These are phyloP conservation scores for Hippocampus barbouri DNA, from an alignment of 2,113 vertebrate species.

Conservation along the genomic window DNA sequence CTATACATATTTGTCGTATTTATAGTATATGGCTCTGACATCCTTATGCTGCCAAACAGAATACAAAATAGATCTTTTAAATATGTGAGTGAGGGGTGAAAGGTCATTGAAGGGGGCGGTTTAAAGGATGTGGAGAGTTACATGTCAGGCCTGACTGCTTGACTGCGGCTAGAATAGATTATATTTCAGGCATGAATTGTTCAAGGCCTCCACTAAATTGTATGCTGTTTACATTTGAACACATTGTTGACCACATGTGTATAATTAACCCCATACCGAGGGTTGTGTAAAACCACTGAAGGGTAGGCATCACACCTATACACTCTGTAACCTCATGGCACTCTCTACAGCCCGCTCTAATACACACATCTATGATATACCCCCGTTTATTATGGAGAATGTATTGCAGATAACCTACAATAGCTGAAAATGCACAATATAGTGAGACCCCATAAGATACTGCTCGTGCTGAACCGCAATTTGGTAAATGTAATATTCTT, in stretches of 20 bases:
- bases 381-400: no score
- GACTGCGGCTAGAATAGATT: constrained; percentile 1
- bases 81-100: background rate
- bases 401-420: no score
- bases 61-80: background rate
- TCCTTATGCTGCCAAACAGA: background rate
- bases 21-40: background rate
- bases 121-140: constrained; percentile 3
- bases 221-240: constrained; percentile 3
- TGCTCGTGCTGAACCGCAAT: no score
- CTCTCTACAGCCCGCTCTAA: background rate
- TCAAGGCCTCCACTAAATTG: background rate
- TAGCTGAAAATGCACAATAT: no score
- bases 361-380: background rate
- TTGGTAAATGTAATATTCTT: no score
- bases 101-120: constrained; percentile 2
- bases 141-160: constrained; percentile 3
- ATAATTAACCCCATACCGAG: background rate
- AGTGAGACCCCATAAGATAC: no score
- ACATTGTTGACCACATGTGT: constrained; percentile 3
- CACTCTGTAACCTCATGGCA: background rate
- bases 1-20: background rate
- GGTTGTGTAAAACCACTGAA: background rate
- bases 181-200: background rate
- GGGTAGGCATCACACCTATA: background rate